These are phyloP conservation scores for Brachionus plicatilis DNA, from an alignment of 1,140 invertebrate genomes.

Conservation along the genomic window DNA sequence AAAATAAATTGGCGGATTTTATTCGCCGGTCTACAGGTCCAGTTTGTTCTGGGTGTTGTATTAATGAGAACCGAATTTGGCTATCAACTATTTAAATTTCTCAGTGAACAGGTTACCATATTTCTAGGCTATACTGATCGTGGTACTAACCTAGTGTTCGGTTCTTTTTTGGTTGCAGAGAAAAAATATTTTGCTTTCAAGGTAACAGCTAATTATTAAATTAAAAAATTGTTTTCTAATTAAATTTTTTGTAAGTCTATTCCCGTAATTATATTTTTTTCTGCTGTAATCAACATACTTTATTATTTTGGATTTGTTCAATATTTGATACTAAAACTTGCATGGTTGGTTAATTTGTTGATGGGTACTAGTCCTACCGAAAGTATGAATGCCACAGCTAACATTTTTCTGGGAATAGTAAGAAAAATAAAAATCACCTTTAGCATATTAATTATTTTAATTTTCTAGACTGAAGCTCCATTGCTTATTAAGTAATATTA, in stretches of 20 bases:
- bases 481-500: background rate
- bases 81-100: slow-evolving; percentile 67
- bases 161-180: slow-evolving; percentile 55
- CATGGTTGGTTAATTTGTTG: slow-evolving; percentile 53
- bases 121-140: slow-evolving; percentile 70
- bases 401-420: slow-evolving; percentile 52
- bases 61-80: slow-evolving; percentile 76
- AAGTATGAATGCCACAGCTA: slow-evolving; percentile 48
- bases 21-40: slow-evolving; percentile 65
- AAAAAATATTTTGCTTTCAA: slow-evolving; percentile 6
- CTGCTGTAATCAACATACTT: slow-evolving; percentile 75
- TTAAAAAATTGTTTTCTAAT: background rate
- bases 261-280: slow-evolving; percentile 83
- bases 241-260: slow-evolving; percentile 61
- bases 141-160: slow-evolving; percentile 58
- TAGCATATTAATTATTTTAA: background rate
- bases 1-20: slow-evolving; percentile 29
- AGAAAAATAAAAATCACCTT: background rate
- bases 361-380: slow-evolving; percentile 37
- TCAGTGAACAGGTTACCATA: slow-evolving; percentile 64
- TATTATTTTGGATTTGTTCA: slow-evolving; percentile 83
- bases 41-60: slow-evolving; percentile 74
- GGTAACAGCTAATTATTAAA: background rate
- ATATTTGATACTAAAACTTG: slow-evolving; percentile 71
- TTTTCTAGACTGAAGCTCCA: slow-evolving; percentile 28